phyloP scores from a whole-genome alignment of 2,888 invertebrate species.

The Coleophora deauratella region DNA sequence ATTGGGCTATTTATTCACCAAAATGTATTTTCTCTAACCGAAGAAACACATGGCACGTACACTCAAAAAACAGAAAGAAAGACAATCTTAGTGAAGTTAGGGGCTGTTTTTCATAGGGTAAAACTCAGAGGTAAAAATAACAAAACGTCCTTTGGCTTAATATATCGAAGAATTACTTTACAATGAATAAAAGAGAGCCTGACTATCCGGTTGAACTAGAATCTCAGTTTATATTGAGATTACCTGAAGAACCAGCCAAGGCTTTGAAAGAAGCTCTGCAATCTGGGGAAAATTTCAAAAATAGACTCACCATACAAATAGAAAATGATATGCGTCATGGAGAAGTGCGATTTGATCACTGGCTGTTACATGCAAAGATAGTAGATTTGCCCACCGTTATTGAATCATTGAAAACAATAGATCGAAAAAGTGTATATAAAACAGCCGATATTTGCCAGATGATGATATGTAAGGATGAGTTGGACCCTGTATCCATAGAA shows the following conservation, averaged over 20 bases:
- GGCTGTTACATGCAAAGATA: conserved; percentile 85
- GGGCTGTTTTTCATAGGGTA: no score
- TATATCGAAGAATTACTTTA: neutral
- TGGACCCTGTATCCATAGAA: conserved; percentile 79
- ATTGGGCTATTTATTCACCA: no score
- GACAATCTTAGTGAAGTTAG: no score
- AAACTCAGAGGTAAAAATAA: no score
- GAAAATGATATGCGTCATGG: conserved; percentile 90
- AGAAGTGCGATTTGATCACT: conserved; percentile 87
- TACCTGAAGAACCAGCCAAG: conserved; percentile 84
- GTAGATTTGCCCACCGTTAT: conserved; percentile 90
- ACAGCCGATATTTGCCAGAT: conserved; percentile 93
- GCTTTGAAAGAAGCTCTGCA: conserved; percentile 79
- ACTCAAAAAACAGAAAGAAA: no score
- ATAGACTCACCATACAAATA: conserved; percentile 83
- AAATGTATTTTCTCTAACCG: no score
- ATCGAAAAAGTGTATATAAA: conserved; percentile 94
- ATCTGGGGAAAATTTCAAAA: conserved; percentile 82
- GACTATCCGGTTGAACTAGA: conserved; percentile 77
- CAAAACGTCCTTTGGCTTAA: no score
- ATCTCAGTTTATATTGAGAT: conserved; percentile 82
- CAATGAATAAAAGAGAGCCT: conserved; percentile 22
- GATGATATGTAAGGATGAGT: conserved; percentile 88
- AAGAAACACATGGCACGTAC: no score
- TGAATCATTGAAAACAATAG: conserved; percentile 93